A percentile compares a stretch with the other conserved stretches of the same genome.
Conservation (phyloP, 2,113 vertebrate genomes). For the Nothocercus nigrocapillus region DNA sequence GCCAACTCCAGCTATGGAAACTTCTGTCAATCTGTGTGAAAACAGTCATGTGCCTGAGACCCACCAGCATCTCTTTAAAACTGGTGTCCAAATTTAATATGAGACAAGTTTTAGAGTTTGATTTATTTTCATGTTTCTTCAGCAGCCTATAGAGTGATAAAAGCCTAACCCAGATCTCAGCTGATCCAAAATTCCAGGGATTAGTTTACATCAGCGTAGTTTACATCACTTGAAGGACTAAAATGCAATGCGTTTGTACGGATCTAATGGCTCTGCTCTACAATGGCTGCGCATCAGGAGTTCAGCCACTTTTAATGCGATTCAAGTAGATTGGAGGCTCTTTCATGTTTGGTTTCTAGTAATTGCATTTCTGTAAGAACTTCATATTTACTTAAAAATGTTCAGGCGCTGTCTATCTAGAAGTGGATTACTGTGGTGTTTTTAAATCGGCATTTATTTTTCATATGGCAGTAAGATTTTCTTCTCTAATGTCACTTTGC, state of each 20-base stretch:
- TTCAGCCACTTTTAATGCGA: slow-evolving; percentile 17
- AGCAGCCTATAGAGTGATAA: background rate
- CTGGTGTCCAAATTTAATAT: fast-evolving
- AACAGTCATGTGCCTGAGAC: background rate
- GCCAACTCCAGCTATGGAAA: background rate
- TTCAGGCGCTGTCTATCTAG: slow-evolving; percentile 36
- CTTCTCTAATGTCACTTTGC: slow-evolving; percentile 33
- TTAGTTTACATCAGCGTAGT: background rate
- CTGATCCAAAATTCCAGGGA: background rate
- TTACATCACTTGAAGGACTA: background rate
- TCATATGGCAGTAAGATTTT: slow-evolving; percentile 4
- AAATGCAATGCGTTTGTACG: background rate
- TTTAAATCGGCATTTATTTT: slow-evolving; percentile 22
- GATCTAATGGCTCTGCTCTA: background rate
- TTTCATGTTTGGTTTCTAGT: slow-evolving; percentile 43
- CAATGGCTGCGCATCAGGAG: background rate
- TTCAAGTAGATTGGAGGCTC: slow-evolving; percentile 24
- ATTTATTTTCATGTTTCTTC: background rate
- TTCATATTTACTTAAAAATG: slow-evolving; percentile 44
- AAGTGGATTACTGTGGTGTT: slow-evolving; percentile 12
- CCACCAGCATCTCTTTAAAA: background rate
- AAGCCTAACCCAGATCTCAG: background rate
- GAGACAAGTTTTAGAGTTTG: background rate
- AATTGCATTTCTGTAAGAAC: slow-evolving; percentile 42
- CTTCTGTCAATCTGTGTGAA: background rate